A percentile compares a stretch with the other conserved stretches of the same genome.
Conservation (phyloP, 2,797 vertebrate species). For the Diplodus sargus region DNA sequence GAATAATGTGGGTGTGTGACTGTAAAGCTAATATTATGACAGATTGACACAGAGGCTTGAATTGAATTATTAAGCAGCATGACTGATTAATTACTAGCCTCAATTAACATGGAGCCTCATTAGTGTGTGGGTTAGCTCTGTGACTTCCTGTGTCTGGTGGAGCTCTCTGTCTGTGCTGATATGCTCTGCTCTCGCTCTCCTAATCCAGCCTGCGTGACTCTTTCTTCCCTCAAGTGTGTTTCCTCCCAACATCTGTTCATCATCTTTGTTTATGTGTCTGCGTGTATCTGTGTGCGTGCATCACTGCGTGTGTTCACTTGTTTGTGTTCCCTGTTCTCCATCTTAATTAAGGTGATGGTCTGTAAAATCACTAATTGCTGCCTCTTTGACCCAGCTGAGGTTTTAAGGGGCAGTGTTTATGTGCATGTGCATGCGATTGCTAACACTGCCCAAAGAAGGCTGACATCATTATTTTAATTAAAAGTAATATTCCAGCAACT, state of each 20-base stretch:
- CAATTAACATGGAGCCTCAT: slow-evolving; percentile 65
- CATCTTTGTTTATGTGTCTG: slow-evolving; percentile 14
- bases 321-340: slow-evolving; percentile 51
- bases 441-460: background rate
- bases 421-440: background rate
- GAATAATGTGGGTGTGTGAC: slow-evolving; percentile 7
- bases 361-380: slow-evolving; percentile 71
- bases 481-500: slow-evolving; percentile 5
- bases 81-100: slow-evolving; percentile 65
- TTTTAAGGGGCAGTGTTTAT: slow-evolving; percentile 16
- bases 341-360: slow-evolving; percentile 70
- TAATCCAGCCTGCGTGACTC: slow-evolving; percentile 12
- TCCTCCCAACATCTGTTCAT: slow-evolving; percentile 47
- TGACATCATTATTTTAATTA: slow-evolving; percentile 19
- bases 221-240: slow-evolving; percentile 25
- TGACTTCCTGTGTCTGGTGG: slow-evolving; percentile 39
- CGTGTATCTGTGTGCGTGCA: slow-evolving; percentile 12
- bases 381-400: slow-evolving; percentile 53
- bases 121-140: slow-evolving; percentile 55
- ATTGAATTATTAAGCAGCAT: slow-evolving; percentile 57
- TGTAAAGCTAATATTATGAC: slow-evolving; percentile 45
- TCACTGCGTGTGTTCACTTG: slow-evolving; percentile 17
- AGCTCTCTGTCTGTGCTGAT: slow-evolving; percentile 22
- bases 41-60: slow-evolving; percentile 36
- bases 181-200: slow-evolving; percentile 11